Evolutionary conservation across 2,797 vertebrate genomes (phyloP).

Genomic region (Heterohyrax brucei): DNA sequence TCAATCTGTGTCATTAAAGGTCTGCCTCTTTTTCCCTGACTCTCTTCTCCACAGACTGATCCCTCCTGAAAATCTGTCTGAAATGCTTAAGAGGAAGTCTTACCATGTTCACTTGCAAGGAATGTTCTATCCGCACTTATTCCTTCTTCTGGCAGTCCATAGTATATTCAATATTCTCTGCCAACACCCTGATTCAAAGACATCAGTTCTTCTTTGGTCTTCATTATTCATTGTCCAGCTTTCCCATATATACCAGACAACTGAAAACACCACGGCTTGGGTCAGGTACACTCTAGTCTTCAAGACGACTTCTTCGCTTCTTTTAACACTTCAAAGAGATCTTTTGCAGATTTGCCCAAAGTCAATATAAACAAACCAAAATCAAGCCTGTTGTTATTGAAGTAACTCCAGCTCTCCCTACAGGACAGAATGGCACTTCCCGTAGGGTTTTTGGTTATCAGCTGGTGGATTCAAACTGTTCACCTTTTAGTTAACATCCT

Average conservation of each 20-base stretch:
- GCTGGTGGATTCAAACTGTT: background rate
- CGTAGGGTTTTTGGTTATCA: background rate
- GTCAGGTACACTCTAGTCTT: too few species aligned
- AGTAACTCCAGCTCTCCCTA: background rate
- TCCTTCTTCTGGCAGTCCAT: background rate
- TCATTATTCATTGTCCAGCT: background rate
- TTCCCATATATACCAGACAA: background rate
- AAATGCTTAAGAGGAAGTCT: background rate
- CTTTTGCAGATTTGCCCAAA: too few species aligned
- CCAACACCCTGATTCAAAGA: background rate
- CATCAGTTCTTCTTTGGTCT: background rate
- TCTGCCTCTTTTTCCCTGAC: background rate
- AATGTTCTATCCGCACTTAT: background rate
- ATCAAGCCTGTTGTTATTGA: background rate
- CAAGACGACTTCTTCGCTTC: too few species aligned
- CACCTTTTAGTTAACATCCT: background rate
- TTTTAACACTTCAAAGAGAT: too few species aligned
- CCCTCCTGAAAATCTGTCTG: background rate
- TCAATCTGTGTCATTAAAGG: background rate
- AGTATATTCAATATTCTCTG: background rate
- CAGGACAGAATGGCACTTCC: too few species aligned
- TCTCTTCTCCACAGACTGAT: background rate
- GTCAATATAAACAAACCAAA: too few species aligned
- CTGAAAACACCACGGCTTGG: too few species aligned
- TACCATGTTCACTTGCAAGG: background rate